Base-by-base conservation (phyloP, 2,797 vertebrate species). In the Phrynocephalus vlangalii region DNA sequence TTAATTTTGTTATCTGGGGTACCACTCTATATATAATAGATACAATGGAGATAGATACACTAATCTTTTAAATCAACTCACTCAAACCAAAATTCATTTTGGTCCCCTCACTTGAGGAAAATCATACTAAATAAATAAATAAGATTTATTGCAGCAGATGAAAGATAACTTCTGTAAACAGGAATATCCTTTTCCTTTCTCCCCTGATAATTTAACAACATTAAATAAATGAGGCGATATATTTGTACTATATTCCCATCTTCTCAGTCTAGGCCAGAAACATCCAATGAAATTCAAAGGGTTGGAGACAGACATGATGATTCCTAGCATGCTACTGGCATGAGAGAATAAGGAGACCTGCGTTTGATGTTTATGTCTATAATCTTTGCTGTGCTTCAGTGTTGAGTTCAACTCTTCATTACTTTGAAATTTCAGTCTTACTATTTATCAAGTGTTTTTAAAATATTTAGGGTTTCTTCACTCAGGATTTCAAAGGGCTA, bases 401-500 rank as follows among this genome's bases (percentile, higher is more conserved):
- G 50, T 78, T 48, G 38, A n/a, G 26, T 48, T 77, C 26, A 10
- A 77, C 78, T 6, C 84, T 11, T 16, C 87, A 77, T 44, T 82
- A 22, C 38, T 72, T 72, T 63, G 66, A 73, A 52, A n/a, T 33
- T 16, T 15, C 44, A 52, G 73, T 52, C 22, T 83, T 70, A 66
- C 78, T 86, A 77, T 85, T 81, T 68, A 76, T 82, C 60, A 67
- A 75, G 26, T 52, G 56, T 30, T 79, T n/a, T 75, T 30, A 80
- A 81, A 80, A 81, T 56, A 85, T 82, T 82, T 71, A 82, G 26
- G 33, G 38, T 33, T 86, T 6, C 33, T 38, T 89, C 38, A 71
- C 48, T 82, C 52, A 72, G 52, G 73, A 63, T n/a, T 70, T 83
- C 63, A 66, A 33, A 83, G 33, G 5, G 78, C 6, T 83, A 50